Evolutionary conservation across 2,113 vertebrate species (phyloP).

Genomic region (Dascyllus trimaculatus): DNA sequence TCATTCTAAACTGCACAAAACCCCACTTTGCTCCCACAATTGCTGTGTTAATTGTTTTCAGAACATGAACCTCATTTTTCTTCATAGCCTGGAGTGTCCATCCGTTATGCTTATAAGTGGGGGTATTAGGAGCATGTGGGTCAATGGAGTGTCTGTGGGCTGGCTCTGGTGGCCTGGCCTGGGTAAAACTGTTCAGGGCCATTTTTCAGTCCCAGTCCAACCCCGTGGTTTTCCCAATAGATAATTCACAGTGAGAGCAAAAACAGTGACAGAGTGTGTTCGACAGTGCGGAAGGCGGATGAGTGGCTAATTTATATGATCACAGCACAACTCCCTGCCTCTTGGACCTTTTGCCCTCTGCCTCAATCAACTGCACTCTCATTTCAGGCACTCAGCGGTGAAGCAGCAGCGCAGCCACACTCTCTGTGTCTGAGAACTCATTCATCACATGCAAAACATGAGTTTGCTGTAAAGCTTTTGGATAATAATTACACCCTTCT

Average conservation of each 20-base stretch:
- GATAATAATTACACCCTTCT: neutral
- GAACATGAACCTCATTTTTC: neutral
- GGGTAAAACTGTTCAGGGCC: too few relatives aligned
- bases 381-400: neutral
- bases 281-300: neutral
- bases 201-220: too few relatives aligned
- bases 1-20: too few relatives aligned
- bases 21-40: neutral
- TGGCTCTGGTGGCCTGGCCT: too few relatives aligned
- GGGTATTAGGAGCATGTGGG: too few relatives aligned
- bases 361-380: constrained; percentile 10
- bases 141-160: too few relatives aligned
- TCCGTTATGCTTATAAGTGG: too few relatives aligned
- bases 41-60: neutral
- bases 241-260: neutral
- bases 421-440: constrained; percentile 1
- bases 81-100: too few relatives aligned
- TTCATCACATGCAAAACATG: neutral
- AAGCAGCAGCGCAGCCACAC: neutral
- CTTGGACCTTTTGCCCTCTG: constrained; percentile 5
- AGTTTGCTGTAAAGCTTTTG: neutral
- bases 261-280: neutral
- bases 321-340: neutral
- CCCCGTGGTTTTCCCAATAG: neutral
- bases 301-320: constrained; percentile 14